Conservation (phyloP, 2,888 invertebrate genomes). For the Orthosia incerta region DNA sequence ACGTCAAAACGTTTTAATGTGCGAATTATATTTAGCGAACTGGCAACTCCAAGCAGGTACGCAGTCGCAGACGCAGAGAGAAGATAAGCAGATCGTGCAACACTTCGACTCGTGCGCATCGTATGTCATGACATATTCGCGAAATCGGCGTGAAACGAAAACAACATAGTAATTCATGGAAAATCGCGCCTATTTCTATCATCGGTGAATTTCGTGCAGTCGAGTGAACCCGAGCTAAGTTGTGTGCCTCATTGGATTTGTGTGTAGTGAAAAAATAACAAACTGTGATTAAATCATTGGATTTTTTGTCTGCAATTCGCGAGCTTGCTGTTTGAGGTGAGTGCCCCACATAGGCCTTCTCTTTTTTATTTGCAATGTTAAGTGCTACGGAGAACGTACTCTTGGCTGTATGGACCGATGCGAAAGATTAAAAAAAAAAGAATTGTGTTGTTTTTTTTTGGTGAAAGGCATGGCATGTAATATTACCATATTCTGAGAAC, state of each 20-base stretch:
- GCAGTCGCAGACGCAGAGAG: not conserved
- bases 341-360: conserved; percentile 65
- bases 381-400: conserved; percentile 17
- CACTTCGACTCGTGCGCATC: conserved; percentile 61
- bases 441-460: not conserved
- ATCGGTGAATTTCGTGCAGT: conserved; percentile 31
- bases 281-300: conserved; percentile 56
- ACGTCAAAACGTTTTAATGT: not conserved
- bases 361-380: conserved; percentile 55
- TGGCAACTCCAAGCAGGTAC: conserved; percentile 48
- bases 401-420: conserved; percentile 22
- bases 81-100: conserved; percentile 21
- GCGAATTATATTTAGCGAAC: conserved; percentile 33
- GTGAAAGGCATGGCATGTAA: conserved; percentile 13
- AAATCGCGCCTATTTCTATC: conserved; percentile 35
- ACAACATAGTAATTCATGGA: conserved; percentile 59
- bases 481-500: not conserved
- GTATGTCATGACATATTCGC: conserved; percentile 26
- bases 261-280: conserved; percentile 54
- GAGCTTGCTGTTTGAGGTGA: conserved; percentile 59
- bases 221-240: conserved; percentile 32
- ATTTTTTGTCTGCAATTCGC: conserved; percentile 55
- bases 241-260: conserved; percentile 54
- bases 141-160: conserved; percentile 28
- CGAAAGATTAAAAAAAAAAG: conserved; percentile 13